A percentile compares a stretch with the other conserved stretches of the same genome.
Evolutionary conservation across 30 jellyfish, hydroid and myxozoan genomes (phyloP).

Genomic region (Chrysaora quinquecirrha): DNA sequence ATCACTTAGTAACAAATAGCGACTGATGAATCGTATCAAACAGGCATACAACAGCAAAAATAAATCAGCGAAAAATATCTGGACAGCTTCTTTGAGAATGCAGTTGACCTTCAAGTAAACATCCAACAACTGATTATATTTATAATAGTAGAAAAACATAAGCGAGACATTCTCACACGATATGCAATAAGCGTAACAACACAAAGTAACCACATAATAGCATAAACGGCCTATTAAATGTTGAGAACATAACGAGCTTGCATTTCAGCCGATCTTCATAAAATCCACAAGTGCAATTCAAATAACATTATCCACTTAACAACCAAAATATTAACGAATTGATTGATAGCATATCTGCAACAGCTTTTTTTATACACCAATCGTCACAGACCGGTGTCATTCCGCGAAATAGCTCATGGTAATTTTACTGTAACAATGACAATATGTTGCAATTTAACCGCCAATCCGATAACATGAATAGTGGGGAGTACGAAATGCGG

Average conservation of each 20-base stretch:
- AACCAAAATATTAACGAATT: neutral
- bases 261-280: neutral
- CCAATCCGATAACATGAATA: no score
- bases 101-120: neutral
- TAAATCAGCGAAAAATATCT: no score
- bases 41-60: no score
- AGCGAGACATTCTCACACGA: neutral
- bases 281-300: neutral
- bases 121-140: neutral
- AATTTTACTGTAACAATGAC: no score
- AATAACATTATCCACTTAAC: conserved; percentile 7
- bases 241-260: neutral
- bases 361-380: no score
- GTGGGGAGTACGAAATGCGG: no score
- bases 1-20: no score
- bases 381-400: no score
- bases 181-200: neutral
- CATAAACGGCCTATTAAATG: neutral
- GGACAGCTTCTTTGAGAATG: neutral
- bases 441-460: no score
- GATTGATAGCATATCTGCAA: neutral
- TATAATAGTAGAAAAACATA: neutral
- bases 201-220: conserved; percentile 1
- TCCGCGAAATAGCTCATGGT: no score
- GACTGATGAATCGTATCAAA: no score